Conservation (phyloP, 2,113 vertebrate species). For the Scophthalmus maximus region DNA sequence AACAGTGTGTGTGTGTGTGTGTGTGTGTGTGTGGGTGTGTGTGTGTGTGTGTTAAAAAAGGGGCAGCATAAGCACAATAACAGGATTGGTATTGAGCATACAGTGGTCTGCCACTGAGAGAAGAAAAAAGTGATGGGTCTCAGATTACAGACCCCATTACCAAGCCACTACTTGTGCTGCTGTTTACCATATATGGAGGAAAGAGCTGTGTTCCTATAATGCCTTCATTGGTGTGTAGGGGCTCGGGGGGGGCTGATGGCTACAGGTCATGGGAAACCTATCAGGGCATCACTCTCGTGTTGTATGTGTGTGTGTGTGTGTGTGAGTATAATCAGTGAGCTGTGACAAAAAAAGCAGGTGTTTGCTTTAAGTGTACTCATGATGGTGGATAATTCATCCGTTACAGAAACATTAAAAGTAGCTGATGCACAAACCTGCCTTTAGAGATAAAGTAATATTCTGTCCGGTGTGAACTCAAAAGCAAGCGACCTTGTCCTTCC, state of each 20-base stretch:
- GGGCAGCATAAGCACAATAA: conserved; percentile 2
- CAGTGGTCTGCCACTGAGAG: conserved; percentile 15
- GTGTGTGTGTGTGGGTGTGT: background rate
- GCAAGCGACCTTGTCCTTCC: too few species aligned
- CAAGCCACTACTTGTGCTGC: conserved; percentile 33
- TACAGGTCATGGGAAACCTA: conserved; percentile 14
- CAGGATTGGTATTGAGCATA: conserved; percentile 9
- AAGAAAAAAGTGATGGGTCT: conserved; percentile 32
- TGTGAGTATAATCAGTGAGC: background rate
- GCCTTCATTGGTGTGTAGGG: conserved; percentile 32
- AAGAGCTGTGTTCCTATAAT: conserved; percentile 43
- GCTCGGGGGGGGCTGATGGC: conserved; percentile 33
- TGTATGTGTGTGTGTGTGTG: background rate
- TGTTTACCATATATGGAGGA: conserved; percentile 57
- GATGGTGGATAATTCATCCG: background rate
- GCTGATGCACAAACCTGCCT: background rate
- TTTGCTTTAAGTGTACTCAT: background rate
- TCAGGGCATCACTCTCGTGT: background rate
- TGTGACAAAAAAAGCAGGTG: background rate
- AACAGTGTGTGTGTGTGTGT: background rate
- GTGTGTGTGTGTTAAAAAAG: background rate
- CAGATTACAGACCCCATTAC: conserved; percentile 43
- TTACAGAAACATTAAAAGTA: background rate
- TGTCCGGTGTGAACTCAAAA: too few species aligned
- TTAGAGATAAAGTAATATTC: too few species aligned